phyloP scores from a whole-genome alignment of 1,140 invertebrate species.

The Apis laboriosa region DNA sequence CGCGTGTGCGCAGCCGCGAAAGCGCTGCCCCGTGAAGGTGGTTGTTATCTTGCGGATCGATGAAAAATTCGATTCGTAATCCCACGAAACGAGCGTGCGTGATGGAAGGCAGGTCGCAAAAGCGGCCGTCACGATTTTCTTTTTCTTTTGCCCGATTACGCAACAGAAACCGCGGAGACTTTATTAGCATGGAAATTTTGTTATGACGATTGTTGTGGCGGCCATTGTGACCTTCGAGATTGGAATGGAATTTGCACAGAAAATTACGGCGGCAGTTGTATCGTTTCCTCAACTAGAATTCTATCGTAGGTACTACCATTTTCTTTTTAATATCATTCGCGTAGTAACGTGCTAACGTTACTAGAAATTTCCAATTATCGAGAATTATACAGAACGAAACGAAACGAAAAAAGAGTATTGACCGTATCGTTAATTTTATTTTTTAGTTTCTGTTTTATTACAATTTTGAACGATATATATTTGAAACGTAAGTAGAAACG shows the following conservation, averaged over 20 bases:
- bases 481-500: not conserved
- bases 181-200: not conserved
- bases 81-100: not conserved
- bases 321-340: too few species aligned
- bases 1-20: slow-evolving; percentile 19
- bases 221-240: not conserved
- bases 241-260: too few species aligned
- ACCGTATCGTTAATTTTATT: too few species aligned
- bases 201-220: not conserved
- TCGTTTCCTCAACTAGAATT: too few species aligned
- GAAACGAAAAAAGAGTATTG: too few species aligned
- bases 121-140: not conserved
- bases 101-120: not conserved
- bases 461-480: not conserved
- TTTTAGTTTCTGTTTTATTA: too few species aligned
- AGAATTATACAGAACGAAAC: too few species aligned
- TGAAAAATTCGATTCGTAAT: slow-evolving; percentile 25
- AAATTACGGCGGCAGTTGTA: too few species aligned
- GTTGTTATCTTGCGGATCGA: slow-evolving; percentile 3
- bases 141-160: slow-evolving; percentile 11
- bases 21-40: not conserved
- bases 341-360: too few species aligned
- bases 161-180: not conserved
- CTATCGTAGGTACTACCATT: too few species aligned
- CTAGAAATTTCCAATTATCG: too few species aligned